A percentile compares a stretch with the other conserved stretches of the same genome.
These are phyloP conservation scores for Coremacera marginata DNA, from an alignment of 2,888 invertebrate genomes.

Conservation along the genomic window DNA sequence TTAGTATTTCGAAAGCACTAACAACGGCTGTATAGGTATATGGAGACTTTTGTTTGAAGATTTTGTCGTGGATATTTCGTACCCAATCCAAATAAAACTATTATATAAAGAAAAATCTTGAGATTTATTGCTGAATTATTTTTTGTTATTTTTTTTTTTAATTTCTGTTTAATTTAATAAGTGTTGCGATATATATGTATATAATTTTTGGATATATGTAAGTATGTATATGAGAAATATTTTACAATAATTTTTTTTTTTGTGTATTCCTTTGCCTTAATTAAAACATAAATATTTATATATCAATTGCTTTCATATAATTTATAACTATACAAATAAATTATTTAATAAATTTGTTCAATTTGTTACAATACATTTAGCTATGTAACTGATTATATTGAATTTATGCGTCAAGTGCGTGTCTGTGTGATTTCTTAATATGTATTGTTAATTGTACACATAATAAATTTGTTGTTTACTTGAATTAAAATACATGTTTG, in stretches of 20 bases:
- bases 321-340: conserved; percentile 37
- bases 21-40: too few relatives aligned
- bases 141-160: conserved; percentile 45
- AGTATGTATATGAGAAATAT: conserved; percentile 41
- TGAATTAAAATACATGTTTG: conserved; percentile 17
- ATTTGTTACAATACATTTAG: conserved; percentile 25
- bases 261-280: conserved; percentile 13
- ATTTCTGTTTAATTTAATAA: conserved; percentile 48
- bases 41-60: too few relatives aligned
- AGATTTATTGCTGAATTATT: conserved; percentile 44
- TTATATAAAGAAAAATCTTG: conserved; percentile 39
- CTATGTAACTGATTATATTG: conserved; percentile 17
- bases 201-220: conserved; percentile 36
- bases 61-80: too few relatives aligned
- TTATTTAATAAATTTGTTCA: conserved; percentile 37
- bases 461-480: conserved; percentile 1
- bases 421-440: conserved; percentile 7
- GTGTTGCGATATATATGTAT: conserved; percentile 50
- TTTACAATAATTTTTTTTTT: conserved; percentile 43
- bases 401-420: conserved; percentile 26
- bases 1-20: too few relatives aligned
- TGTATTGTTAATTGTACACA: conserved; percentile 33
- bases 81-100: too few relatives aligned
- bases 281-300: conserved; percentile 41
- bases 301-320: conserved; percentile 43